Base-by-base conservation (phyloP, 1,140 invertebrate species). In the Hycleus cichorii region DNA sequence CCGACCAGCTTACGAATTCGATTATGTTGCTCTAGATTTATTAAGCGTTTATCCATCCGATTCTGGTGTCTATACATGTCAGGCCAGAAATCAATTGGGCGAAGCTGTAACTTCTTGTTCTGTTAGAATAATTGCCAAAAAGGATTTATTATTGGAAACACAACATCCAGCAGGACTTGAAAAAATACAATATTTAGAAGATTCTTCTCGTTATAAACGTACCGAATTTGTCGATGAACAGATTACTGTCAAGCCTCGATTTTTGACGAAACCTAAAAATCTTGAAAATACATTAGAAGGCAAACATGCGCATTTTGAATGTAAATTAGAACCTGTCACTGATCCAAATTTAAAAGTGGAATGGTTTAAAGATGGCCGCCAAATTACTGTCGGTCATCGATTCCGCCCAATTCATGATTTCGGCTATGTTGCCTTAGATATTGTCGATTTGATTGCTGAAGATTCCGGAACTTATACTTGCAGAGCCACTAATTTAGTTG, bases 331-430 rank as follows among this genome's bases (percentile, higher is more conserved):
- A 76, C 94, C 94, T n/a, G 89, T 94, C 3, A 95, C 93, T 12
- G 95, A 97, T 78, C 83, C 91, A 0, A 94, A 96, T 66, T 74
- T 96, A 24, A 90, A 92, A 76, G 91, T 96, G 10, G 92, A 95
- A 75, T 96, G 93, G 93, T 95, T 83, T 70, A 94, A 93, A 70
- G 93, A 95, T 75, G 90, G 90, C 49, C 82, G 87, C 69, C 90
- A 90, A 55, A 83, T 95, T 39, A 93, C 88, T 5, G 84, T 94
- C 71, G 89, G 91, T 57, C 90, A 93, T 72, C 82, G 94, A 63
- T 95, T 95, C 79, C 82, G 91, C 64, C 93, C 92, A 55, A 95
- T 95, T 69, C 92, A 96, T 72, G 95, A 97, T 69, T 97, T 97
- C 74, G 94, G 93, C 9, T 96, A 95, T 69, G 92, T 95, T 25